These are phyloP conservation scores for Sigmodon hispidus DNA, from an alignment of 2,113 vertebrate species.

Conservation along the genomic window DNA sequence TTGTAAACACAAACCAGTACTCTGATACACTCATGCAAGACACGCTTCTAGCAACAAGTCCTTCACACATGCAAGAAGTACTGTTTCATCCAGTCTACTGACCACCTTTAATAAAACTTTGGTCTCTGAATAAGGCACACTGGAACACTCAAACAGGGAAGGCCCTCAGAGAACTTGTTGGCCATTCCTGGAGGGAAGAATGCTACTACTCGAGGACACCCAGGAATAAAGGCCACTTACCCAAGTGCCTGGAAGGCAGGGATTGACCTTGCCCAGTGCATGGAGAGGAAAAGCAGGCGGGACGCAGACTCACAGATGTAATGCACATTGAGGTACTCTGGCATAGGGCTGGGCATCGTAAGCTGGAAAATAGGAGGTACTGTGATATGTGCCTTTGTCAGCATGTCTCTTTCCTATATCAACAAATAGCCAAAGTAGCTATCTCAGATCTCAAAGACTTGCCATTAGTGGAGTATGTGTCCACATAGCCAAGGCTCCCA, in stretches of 20 bases:
- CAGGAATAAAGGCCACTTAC: slow-evolving; percentile 84
- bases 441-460: background rate
- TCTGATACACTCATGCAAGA: background rate
- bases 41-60: background rate
- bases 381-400: background rate
- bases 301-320: slow-evolving; percentile 99
- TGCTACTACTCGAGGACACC: background rate
- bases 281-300: slow-evolving; percentile 97
- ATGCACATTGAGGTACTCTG: slow-evolving; percentile 98
- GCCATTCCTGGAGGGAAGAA: background rate
- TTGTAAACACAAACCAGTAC: background rate
- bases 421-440: background rate
- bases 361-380: slow-evolving; percentile 86
- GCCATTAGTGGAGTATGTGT: background rate
- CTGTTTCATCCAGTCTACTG: background rate
- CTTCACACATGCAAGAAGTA: background rate
- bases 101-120: background rate
- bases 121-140: background rate
- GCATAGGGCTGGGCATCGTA: slow-evolving; percentile 99
- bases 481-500: background rate
- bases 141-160: background rate
- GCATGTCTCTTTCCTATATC: background rate
- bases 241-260: slow-evolving; percentile 98
- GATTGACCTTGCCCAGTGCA: slow-evolving; percentile 99
- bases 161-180: background rate